These are phyloP conservation scores for Planococcus citri DNA, from an alignment of 1,140 invertebrate genomes.

Conservation along the genomic window DNA sequence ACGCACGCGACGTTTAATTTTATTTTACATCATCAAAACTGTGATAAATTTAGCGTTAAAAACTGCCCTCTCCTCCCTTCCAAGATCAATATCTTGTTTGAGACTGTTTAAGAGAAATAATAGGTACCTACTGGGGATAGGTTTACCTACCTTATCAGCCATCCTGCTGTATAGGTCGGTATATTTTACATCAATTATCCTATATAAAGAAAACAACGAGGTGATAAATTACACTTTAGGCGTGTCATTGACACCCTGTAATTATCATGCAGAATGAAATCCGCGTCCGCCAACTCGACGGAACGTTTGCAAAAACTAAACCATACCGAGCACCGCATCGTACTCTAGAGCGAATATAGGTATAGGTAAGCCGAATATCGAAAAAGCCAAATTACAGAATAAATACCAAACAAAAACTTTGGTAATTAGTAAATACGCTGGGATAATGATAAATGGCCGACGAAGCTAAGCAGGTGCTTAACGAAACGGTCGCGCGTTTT, in stretches of 20 bases:
- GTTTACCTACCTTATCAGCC: no score
- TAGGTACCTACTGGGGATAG: neutral
- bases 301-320: neutral
- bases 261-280: neutral
- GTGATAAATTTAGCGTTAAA: neutral
- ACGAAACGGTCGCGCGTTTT: neutral
- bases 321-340: neutral
- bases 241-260: neutral
- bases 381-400: conserved; percentile 1
- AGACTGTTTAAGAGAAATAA: neutral
- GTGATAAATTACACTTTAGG: neutral
- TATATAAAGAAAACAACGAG: neutral
- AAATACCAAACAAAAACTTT: neutral
- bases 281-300: no score
- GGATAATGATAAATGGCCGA: neutral
- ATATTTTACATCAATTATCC: neutral
- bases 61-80: neutral
- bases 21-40: no score
- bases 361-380: no score
- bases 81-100: neutral
- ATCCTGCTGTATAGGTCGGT: no score
- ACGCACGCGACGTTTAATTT: no score
- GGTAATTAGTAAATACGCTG: neutral
- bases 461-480: neutral
- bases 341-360: neutral